phyloP scores from a whole-genome alignment of 2,113 vertebrate genomes.

The Alouatta palliata region DNA sequence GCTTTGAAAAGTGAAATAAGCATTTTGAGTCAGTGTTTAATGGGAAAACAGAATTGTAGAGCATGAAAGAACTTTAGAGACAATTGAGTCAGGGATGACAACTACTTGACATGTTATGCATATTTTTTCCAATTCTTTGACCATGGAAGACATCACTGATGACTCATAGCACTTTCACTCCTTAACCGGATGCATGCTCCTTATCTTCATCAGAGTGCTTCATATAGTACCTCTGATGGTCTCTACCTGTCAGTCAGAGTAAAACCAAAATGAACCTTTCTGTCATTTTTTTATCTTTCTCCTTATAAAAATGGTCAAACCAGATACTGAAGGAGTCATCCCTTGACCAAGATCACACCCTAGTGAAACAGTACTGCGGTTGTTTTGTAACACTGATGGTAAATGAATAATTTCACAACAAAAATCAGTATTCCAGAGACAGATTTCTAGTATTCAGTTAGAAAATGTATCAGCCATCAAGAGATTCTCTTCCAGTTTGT shows the following conservation, averaged over 20 bases:
- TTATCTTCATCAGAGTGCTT: not conserved
- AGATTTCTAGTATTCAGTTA: not conserved
- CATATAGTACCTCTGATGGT: fast-evolving
- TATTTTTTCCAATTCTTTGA: not conserved
- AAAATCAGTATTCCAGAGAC: not conserved
- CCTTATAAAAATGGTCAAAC: not conserved
- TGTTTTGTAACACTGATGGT: not conserved
- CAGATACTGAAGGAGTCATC: not conserved
- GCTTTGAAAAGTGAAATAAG: slow-evolving; percentile 33
- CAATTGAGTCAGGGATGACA: not conserved
- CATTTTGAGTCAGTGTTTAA: not conserved
- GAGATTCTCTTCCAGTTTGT: not conserved
- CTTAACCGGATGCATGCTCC: not conserved
- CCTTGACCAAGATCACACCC: not conserved
- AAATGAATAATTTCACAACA: not conserved
- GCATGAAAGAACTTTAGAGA: not conserved
- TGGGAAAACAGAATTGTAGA: slow-evolving; percentile 5
- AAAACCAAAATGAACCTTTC: not conserved
- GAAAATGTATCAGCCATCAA: not conserved
- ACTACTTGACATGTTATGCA: fast-evolving
- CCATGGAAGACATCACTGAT: not conserved
- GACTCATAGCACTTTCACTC: not conserved
- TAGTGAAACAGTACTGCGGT: fast-evolving
- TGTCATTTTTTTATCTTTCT: not conserved
- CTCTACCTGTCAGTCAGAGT: not conserved